A percentile compares a stretch with the other conserved stretches of the same genome.
These are phyloP conservation scores for Poeciliopsis gracilis DNA, from an alignment of 2,797 vertebrate species.

Conservation along the genomic window DNA sequence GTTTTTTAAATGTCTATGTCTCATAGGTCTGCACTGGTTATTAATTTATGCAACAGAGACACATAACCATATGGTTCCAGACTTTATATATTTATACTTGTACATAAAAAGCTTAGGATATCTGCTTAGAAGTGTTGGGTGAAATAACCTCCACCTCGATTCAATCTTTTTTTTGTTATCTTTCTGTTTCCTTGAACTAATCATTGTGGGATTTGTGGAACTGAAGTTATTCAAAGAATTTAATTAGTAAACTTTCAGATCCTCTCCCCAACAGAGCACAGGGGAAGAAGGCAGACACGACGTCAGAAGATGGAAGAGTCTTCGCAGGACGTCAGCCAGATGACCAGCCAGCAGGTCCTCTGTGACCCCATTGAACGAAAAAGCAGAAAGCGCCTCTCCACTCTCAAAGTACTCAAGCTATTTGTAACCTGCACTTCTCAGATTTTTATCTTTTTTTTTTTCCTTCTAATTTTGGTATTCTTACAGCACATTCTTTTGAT, in stretches of 20 bases:
- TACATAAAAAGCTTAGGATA: not conserved
- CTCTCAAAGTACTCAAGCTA: slow-evolving; percentile 74
- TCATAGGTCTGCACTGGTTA: not conserved
- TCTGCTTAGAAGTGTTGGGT: not conserved
- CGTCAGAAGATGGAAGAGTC: slow-evolving; percentile 56
- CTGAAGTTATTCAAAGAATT: not conserved
- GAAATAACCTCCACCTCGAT: not conserved
- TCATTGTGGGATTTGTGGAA: not conserved
- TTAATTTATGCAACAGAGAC: not conserved
- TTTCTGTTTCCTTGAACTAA: not conserved
- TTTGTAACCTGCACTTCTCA: slow-evolving; percentile 9
- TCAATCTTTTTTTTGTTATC: not conserved
- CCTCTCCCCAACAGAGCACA: not conserved
- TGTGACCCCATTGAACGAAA: slow-evolving; percentile 46
- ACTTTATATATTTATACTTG: not conserved
- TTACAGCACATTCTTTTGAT: not conserved
- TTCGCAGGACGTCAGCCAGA: slow-evolving; percentile 44
- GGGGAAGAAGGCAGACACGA: slow-evolving; percentile 3
- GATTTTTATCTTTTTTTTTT: not conserved
- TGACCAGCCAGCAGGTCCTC: slow-evolving; percentile 70
- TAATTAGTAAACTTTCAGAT: not conserved
- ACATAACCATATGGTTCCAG: not conserved
- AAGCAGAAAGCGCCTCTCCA: slow-evolving; percentile 55
- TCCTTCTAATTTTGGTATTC: not conserved
- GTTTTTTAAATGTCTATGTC: not conserved